phyloP scores from a whole-genome alignment of 2,113 vertebrate genomes.

The Neoarius graeffei region DNA sequence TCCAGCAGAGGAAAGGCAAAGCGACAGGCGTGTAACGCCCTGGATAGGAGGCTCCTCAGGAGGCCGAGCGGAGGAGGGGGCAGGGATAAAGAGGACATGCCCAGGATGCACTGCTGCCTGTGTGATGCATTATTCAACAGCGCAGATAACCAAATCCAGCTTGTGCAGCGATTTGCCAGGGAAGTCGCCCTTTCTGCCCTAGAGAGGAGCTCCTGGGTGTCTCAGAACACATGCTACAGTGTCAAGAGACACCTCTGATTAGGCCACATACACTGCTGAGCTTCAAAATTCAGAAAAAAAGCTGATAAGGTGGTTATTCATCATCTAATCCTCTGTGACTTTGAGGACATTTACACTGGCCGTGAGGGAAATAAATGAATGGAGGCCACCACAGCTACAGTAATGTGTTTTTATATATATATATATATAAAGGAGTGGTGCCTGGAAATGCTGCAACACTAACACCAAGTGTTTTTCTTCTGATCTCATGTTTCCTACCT shows the following conservation, averaged over 20 bases:
- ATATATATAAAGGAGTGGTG: too few relatives aligned
- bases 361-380: background rate
- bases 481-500: background rate
- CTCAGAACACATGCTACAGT: constrained; percentile 11
- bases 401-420: background rate
- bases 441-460: background rate
- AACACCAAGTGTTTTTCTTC: constrained; percentile 4
- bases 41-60: constrained; percentile 29
- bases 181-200: constrained; percentile 28
- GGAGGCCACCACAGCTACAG: background rate
- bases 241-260: constrained; percentile 1
- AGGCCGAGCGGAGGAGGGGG: constrained; percentile 12
- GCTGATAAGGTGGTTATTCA: constrained; percentile 7
- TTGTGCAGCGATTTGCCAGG: constrained; percentile 39
- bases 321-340: constrained; percentile 10
- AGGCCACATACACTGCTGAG: constrained; percentile 14
- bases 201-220: constrained; percentile 32
- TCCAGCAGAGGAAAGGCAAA: constrained; percentile 24
- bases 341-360: constrained; percentile 5
- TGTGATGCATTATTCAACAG: constrained; percentile 43
- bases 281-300: background rate
- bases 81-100: constrained; percentile 41
- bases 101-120: constrained; percentile 44
- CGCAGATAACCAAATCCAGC: constrained; percentile 39
- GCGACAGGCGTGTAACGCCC: constrained; percentile 28